Evolutionary conservation across 2,113 vertebrate genomes (phyloP).

Genomic region (Phrynosoma platyrhinos): DNA sequence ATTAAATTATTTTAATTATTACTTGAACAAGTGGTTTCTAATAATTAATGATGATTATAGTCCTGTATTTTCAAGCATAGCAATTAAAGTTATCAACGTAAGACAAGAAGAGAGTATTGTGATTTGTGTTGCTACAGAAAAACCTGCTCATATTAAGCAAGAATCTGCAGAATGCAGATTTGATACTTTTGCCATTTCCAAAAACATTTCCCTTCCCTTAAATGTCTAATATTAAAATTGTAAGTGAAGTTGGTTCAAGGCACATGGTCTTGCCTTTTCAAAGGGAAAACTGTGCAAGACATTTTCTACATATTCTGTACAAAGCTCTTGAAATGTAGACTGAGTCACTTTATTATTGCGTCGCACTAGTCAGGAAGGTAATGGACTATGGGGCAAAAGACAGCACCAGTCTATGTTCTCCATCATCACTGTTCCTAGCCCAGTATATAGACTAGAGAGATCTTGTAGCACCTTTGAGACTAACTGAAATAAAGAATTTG

Average conservation of each 20-base stretch:
- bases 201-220: neutral
- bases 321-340: too few relatives aligned
- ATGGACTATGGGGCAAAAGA: too few relatives aligned
- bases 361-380: too few relatives aligned
- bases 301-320: too few relatives aligned
- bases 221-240: neutral
- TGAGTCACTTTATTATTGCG: too few relatives aligned
- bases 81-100: neutral
- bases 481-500: too few relatives aligned
- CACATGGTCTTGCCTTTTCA: neutral
- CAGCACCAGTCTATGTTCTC: too few relatives aligned
- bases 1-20: slow-evolving; percentile 8
- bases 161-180: neutral
- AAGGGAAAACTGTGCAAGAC: too few relatives aligned
- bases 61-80: neutral
- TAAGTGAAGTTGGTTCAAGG: neutral
- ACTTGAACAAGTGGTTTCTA: neutral
- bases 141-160: neutral
- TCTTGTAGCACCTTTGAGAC: too few relatives aligned
- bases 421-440: too few relatives aligned
- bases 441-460: too few relatives aligned
- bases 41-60: neutral
- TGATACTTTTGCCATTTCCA: neutral
- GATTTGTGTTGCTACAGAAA: neutral
- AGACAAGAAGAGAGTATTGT: neutral